These are phyloP conservation scores for Doris montereyensis DNA, from an alignment of 2,888 invertebrate genomes.

Conservation along the genomic window DNA sequence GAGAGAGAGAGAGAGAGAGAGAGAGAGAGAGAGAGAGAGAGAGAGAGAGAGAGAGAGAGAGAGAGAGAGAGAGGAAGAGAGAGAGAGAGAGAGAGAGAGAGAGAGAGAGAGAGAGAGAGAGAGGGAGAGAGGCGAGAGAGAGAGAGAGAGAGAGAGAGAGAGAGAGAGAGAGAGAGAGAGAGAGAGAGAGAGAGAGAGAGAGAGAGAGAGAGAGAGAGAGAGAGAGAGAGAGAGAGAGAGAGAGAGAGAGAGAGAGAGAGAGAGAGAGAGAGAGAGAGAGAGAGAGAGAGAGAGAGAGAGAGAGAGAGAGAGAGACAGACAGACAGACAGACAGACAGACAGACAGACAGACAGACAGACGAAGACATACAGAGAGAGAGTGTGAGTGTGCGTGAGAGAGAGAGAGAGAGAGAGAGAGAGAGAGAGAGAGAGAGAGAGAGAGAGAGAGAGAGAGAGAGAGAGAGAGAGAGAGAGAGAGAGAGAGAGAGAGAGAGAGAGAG, in stretches of 20 bases:
- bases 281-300: not conserved
- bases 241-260: not conserved
- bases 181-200: not conserved
- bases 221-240: not conserved
- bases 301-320: not conserved
- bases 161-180: not conserved
- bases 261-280: not conserved
- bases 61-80: too few relatives aligned
- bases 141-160: not conserved
- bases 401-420: not conserved
- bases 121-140: not conserved
- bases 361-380: too few relatives aligned
- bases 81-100: too few relatives aligned
- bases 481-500: constrained; percentile 15
- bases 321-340: too few relatives aligned
- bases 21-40: too few relatives aligned
- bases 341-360: constrained; percentile 18
- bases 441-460: not conserved
- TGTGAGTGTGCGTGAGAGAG: too few relatives aligned
- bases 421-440: constrained; percentile 15
- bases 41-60: too few relatives aligned
- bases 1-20: too few relatives aligned
- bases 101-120: too few relatives aligned
- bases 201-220: not conserved
- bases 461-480: constrained; percentile 17